These are phyloP conservation scores for Cryptocephalus primarius DNA, from an alignment of 2,888 invertebrate genomes.

Conservation along the genomic window DNA sequence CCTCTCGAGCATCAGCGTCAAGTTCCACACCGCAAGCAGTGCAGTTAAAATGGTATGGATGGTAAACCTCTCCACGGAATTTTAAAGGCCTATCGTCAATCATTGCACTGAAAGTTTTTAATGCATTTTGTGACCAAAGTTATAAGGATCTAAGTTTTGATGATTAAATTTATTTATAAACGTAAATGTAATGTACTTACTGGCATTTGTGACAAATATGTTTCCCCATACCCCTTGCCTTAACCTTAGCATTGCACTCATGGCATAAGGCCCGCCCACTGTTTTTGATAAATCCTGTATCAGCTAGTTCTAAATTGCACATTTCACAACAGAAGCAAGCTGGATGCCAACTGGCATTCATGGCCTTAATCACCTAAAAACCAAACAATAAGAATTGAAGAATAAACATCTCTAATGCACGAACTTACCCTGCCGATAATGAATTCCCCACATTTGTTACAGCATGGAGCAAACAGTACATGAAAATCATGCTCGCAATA, in stretches of 20 bases:
- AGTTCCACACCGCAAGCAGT: slow-evolving; percentile 85
- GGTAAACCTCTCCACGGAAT: slow-evolving; percentile 94
- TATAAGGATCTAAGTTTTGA: background rate
- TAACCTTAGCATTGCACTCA: slow-evolving; percentile 91
- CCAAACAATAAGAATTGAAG: background rate
- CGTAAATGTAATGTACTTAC: too few relatives aligned
- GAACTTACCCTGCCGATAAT: slow-evolving; percentile 82
- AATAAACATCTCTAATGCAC: background rate
- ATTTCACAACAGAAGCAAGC: slow-evolving; percentile 94
- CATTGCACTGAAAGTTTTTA: slow-evolving; percentile 52
- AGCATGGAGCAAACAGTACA: slow-evolving; percentile 77
- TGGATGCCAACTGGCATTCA: slow-evolving; percentile 99
- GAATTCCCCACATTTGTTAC: slow-evolving; percentile 73
- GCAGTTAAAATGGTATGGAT: slow-evolving; percentile 99
- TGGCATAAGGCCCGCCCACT: slow-evolving; percentile 84
- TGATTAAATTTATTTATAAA: background rate
- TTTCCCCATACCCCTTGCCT: slow-evolving; percentile 89
- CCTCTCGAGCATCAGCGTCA: slow-evolving; percentile 92
- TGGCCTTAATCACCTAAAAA: slow-evolving; percentile 91
- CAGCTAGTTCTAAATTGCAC: slow-evolving; percentile 85
- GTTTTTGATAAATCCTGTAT: slow-evolving; percentile 93
- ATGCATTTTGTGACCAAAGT: too few relatives aligned
- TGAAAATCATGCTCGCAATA: slow-evolving; percentile 99
- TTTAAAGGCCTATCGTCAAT: slow-evolving; percentile 85
- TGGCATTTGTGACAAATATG: slow-evolving; percentile 98